Percentiles rank a stretch among this genome's conserved stretches.
Evolutionary conservation across 2,797 vertebrate species (phyloP).

Genomic region (Phalloptychus januarius): DNA sequence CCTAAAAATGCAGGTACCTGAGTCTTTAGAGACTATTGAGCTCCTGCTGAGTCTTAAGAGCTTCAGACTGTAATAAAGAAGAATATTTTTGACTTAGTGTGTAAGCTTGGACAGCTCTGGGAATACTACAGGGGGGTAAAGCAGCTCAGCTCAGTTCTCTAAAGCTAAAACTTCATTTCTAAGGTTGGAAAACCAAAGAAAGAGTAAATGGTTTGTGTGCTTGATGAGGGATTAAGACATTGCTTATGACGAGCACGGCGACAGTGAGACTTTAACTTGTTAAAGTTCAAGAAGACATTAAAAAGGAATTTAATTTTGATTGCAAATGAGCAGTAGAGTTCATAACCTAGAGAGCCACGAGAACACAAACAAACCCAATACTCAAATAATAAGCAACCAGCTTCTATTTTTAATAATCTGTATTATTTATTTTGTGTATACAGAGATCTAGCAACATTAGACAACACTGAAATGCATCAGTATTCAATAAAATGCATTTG

Average conservation of each 20-base stretch:
- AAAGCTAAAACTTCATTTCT: conserved; percentile 10
- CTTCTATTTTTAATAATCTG: background rate
- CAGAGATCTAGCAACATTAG: background rate
- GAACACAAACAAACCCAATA: background rate
- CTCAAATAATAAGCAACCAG: background rate
- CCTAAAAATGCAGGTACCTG: conserved; percentile 24
- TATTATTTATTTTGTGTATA: too few species aligned
- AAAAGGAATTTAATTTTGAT: background rate
- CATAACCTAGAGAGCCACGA: background rate
- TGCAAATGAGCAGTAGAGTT: background rate
- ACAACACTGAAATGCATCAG: background rate
- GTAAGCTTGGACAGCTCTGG: conserved; percentile 6
- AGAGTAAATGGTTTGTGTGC: background rate
- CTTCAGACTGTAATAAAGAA: conserved; percentile 41
- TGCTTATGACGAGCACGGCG: background rate
- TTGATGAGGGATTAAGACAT: background rate
- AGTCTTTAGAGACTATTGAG: conserved; percentile 38
- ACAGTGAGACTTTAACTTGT: background rate
- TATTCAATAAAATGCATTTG: background rate
- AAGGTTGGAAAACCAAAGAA: conserved; percentile 14
- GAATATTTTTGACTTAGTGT: conserved; percentile 23
- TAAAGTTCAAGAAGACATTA: background rate
- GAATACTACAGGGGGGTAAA: background rate
- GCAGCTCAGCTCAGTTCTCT: background rate
- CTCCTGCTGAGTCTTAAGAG: conserved; percentile 38